phyloP scores from a whole-genome alignment of 2,888 invertebrate genomes.

The Synanthedon formicaeformis region DNA sequence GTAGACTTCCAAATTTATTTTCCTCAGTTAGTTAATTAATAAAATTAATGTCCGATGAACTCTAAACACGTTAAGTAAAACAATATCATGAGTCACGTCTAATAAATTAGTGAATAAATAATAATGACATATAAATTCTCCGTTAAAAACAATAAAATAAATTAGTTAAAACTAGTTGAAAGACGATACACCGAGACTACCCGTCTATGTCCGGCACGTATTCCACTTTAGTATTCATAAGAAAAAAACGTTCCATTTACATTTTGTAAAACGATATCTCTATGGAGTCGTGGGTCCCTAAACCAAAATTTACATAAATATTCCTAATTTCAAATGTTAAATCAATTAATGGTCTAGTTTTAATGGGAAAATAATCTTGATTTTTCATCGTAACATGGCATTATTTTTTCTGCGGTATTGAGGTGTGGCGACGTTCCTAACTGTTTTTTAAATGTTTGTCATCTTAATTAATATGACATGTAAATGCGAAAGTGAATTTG shows the following conservation, averaged over 20 bases:
- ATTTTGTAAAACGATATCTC: conserved; percentile 10
- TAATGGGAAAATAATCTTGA: not conserved
- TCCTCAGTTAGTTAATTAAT: not conserved
- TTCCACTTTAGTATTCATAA: conserved; percentile 11
- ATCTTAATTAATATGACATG: too few relatives aligned
- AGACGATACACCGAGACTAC: conserved; percentile 11
- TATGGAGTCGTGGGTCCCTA: conserved; percentile 5
- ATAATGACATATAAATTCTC: conserved; percentile 6
- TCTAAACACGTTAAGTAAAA: conserved; percentile 1
- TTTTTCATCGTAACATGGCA: not conserved
- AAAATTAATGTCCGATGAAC: not conserved
- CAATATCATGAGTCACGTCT: conserved; percentile 5
- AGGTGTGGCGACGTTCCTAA: not conserved
- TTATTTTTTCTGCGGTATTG: not conserved
- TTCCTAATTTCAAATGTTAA: not conserved
- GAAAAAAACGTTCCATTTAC: conserved; percentile 10
- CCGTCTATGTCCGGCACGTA: conserved; percentile 14
- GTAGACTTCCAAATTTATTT: not conserved
- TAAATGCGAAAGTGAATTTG: too few relatives aligned
- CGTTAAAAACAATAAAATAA: conserved; percentile 9
- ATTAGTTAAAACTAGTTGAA: conserved; percentile 8
- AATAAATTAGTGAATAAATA: conserved; percentile 6
- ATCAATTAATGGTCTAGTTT: not conserved
- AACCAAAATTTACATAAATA: conserved; percentile 10
- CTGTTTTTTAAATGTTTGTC: not conserved